Evolutionary conservation across 92 coral and sea anemone species (phyloP).

Genomic region (Paragorgia papillata): DNA sequence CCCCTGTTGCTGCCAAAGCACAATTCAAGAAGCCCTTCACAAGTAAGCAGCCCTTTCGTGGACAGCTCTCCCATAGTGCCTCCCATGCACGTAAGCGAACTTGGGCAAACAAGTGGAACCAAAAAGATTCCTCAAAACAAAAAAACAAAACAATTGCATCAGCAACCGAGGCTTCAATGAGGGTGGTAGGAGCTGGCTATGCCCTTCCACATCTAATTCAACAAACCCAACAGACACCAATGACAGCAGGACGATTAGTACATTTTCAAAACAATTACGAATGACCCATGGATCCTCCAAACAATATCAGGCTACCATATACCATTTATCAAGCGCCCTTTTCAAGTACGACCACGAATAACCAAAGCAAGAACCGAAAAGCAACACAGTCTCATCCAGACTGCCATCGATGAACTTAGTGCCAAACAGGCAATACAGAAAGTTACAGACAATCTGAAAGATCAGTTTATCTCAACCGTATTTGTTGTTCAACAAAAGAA

Average conservation of each 20-base stretch:
- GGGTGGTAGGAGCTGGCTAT: conserved; percentile 49
- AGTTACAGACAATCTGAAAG: conserved; percentile 5
- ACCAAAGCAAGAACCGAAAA: conserved; percentile 43
- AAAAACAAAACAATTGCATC: conserved; percentile 20
- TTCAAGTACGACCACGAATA: conserved; percentile 22
- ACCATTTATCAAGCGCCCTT: conserved; percentile 27
- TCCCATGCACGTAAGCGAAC: neutral
- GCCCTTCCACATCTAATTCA: conserved; percentile 2
- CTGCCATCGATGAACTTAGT: conserved; percentile 20
- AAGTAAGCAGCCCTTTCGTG: conserved; percentile 17
- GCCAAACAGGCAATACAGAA: conserved; percentile 35
- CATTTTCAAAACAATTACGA: conserved; percentile 46
- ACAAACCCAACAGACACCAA: conserved; percentile 24
- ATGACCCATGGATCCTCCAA: conserved; percentile 42
- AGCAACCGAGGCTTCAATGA: neutral
- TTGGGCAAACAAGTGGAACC: neutral
- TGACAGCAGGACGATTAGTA: conserved; percentile 50
- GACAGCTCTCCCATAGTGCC: neutral
- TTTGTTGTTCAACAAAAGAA: conserved; percentile 29
- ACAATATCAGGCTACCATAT: conserved; percentile 34
- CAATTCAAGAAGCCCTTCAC: neutral
- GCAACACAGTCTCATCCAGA: neutral
- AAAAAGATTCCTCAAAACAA: conserved; percentile 18
- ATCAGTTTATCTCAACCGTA: conserved; percentile 38
- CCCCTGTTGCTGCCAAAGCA: neutral